Percentiles rank a stretch among this genome's conserved stretches.
Conservation (phyloP, 2,113 vertebrate genomes). For the Macquaria australasica region DNA sequence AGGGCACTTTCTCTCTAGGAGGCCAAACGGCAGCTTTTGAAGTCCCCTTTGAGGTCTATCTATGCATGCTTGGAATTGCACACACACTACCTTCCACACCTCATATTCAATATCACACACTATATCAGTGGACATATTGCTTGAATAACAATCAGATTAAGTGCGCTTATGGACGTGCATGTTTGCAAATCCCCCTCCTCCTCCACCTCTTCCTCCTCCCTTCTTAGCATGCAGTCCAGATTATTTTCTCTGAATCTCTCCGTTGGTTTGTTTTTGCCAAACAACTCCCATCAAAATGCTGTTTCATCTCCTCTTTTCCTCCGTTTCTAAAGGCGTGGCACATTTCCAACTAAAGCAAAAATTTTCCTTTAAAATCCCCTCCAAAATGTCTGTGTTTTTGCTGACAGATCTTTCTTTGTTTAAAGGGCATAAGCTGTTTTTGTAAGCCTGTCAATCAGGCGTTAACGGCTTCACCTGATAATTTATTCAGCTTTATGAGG, state of each 20-base stretch:
- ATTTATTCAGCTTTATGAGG: constrained; percentile 58
- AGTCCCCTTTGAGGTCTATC: too few species aligned
- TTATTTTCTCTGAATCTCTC: constrained; percentile 45
- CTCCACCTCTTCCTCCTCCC: not conserved
- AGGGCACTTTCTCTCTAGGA: too few species aligned
- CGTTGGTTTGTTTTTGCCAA: constrained; percentile 50
- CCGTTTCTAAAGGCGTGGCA: constrained; percentile 44
- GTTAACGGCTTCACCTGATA: constrained; percentile 21
- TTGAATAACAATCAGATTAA: constrained; percentile 37
- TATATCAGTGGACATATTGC: constrained; percentile 26
- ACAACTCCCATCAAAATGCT: constrained; percentile 48
- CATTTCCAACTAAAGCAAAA: constrained; percentile 48
- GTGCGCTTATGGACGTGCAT: constrained; percentile 23
- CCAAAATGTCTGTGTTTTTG: constrained; percentile 39
- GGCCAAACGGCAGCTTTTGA: too few species aligned
- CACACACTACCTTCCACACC: not conserved
- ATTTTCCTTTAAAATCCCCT: constrained; percentile 33
- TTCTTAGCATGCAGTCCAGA: constrained; percentile 33
- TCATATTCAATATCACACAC: constrained; percentile 7
- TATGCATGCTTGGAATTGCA: not conserved
- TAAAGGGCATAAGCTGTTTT: constrained; percentile 1
- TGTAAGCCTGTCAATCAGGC: constrained; percentile 41
- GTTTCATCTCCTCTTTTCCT: constrained; percentile 57
- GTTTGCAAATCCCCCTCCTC: constrained; percentile 20
- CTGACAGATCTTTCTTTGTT: constrained; percentile 31